Percentiles rank a stretch among this genome's conserved stretches.
phyloP scores from a whole-genome alignment of 37 sponge, comb jelly and placozoan genomes.

The Crambe crambe region DNA sequence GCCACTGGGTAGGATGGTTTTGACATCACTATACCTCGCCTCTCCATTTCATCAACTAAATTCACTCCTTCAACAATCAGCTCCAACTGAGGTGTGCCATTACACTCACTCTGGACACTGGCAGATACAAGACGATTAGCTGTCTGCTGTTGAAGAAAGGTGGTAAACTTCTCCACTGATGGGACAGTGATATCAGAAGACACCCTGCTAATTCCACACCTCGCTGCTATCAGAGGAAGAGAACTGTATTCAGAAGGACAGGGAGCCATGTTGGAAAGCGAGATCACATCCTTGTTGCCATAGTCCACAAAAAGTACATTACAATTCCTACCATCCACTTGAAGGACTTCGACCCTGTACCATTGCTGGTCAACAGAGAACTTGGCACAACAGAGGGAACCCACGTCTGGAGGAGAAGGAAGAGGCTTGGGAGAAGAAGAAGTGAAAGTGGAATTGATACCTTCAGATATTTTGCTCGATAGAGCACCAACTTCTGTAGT shows the following conservation, averaged over 20 bases:
- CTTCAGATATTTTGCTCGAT: neutral
- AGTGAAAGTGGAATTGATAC: too few relatives aligned
- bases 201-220: slow-evolving; percentile 12
- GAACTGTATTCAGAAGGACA: neutral
- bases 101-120: neutral
- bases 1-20: neutral
- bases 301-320: slow-evolving; percentile 47
- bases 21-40: neutral
- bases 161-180: neutral
- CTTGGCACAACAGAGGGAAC: slow-evolving; percentile 50
- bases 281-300: slow-evolving; percentile 28
- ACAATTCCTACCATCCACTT: neutral
- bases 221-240: slow-evolving; percentile 1
- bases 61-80: neutral
- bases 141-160: neutral
- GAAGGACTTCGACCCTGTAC: slow-evolving; percentile 51
- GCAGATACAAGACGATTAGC: neutral
- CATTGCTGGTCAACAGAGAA: slow-evolving; percentile 53
- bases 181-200: neutral
- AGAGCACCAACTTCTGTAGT: slow-evolving; percentile 4
- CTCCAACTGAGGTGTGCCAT: neutral
- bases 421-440: neutral
- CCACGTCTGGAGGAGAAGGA: slow-evolving; percentile 5
- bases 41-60: neutral
- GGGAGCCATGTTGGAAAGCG: neutral